Base-by-base conservation (phyloP, 1,140 invertebrate species). In the Ganaspis sp. region DNA sequence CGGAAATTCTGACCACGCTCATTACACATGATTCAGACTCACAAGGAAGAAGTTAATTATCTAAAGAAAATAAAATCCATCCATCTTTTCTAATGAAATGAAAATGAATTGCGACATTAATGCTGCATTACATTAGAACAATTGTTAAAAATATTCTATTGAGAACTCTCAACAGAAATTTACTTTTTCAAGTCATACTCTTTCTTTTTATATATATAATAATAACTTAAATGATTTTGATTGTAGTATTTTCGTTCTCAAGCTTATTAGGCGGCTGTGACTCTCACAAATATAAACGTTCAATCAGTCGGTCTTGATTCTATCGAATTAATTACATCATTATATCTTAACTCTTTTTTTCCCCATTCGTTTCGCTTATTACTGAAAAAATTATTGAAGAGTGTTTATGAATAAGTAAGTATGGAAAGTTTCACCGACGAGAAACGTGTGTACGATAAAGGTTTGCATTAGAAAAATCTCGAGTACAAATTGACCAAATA, bases 11-110 rank as follows among this genome's bases (percentile, higher is more conserved):
- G 21, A 29, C 69, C 58, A 12, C 21, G 40, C 37, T 38, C 53
- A 9, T 73, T 70, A 69, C 49, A 71, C 72, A 69, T 53, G 53
- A 77, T 74, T 70, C 29, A 74, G 73, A 64, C 73, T 71, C 58
- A 17, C 38, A 26, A 70, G 49, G 19, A 37, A 34, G 49, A 45
- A 78, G 26, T 37, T 42, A 17, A 15, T 64, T 74, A 34, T 69
- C 71, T 38, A 72, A 11, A 29, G 58, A 64, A 64, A 78, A 78
- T 54, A 53, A 69, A 58, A 73, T 75, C 54, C 53, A 75, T 53
- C 53, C 17, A 71, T 26, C 29, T 76, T 45, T 75, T 74, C 72
- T 4, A 64, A 74, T 74, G 53, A 74, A 21, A 49, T 45, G 71
- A 58, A 69, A 23, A 73, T 64, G 23, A 12, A 12, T 64, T 29